Evolutionary conservation across 2,888 invertebrate species (phyloP), one percentile per base, ranked within the genome.

Genomic region (Quadriops clusia): DNA sequence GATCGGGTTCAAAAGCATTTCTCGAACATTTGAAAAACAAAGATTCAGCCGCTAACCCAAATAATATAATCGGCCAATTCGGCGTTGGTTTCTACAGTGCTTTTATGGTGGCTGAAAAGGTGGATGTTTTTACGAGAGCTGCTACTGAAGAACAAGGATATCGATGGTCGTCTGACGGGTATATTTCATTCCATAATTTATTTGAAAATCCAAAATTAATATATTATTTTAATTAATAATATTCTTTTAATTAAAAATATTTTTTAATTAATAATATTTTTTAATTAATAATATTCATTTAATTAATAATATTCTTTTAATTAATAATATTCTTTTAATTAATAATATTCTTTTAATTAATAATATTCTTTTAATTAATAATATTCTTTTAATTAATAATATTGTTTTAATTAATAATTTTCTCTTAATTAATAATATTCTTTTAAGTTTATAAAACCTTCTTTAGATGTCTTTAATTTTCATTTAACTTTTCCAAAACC

Each of bases 71-170:
- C 54, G 93, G 95, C 3, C 94, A 97, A 59, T 97, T 97, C 67
- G 97, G 95, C 42, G 97, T 97, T 10, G 97, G 95, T 1, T 97
- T 97, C 60, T 97, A 97, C 60, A 94, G 95, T 8, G 80, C 85
- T 1, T 97, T 97, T 56, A 95, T 97, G 89, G 95, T 95, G 3
- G 91, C 93, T 12, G 83, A 93, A 46, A 82, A 79, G 54, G 90
- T 97, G 14, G 91, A 93, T 51, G 94, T 95, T 1, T 94, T 66
- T 54, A 87, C 93, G 2, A 74, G 75, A 51, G 78, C 82, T 33
- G 75, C 79, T 34, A 56, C 58, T 3, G 70, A 72, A 39, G 70
- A 77, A 1, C 68, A 72, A 7, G 91, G 89, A 1, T 76, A 80
- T 49, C 77, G 77, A 51, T 95, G 95, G 95, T 67, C 68, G 18